Base-by-base conservation (phyloP, 2,888 invertebrate genomes). In the Parnassius glacialis region DNA sequence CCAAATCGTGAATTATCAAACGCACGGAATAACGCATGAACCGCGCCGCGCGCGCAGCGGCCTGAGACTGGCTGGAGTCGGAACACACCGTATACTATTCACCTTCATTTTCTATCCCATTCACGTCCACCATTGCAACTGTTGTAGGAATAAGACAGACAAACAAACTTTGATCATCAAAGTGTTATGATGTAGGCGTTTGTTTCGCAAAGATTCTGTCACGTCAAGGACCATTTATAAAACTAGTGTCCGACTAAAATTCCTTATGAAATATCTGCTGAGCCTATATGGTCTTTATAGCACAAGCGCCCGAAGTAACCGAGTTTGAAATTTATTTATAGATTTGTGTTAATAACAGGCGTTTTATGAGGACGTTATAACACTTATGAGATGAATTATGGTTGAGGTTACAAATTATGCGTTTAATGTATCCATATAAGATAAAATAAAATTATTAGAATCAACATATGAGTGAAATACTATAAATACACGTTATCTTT, bases 11-110 rank as follows among this genome's bases (percentile, higher is more conserved):
- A 78, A 74, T 82, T 78, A 75, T 65, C 65, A 64, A 65, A 67
- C 73, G 69, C 74, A 72, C 71, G 72, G 60, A 70, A 69, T 69
- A 63, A 52, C 75, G 77, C 81, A 78, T 78, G 78, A 74, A 74
- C 82, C 78, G 83, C 85, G 82, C 78, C 86, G 87, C 85, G 68
- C 76, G 87, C 87, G 88, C 87, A 77, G 74, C 86, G 81, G 72
- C 74, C 75, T 75, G 84, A 90, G 90, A 90, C 90, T 90, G 85
- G 72, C 82, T 80, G 90, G 90, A 90, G 90, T 81, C 89, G 71
- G 65, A 67, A 65, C 63, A 68, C 70, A 72, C 65, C 73, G 76
- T 75, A 76, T 81, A 80, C 84, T 79, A 80, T 74, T 80, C 80
- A 82, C 77, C 79, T 80, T 71, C 67, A 73, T 67, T 66, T 63